Base-by-base conservation (phyloP, 2,888 invertebrate genomes). In the Aplocera efformata region DNA sequence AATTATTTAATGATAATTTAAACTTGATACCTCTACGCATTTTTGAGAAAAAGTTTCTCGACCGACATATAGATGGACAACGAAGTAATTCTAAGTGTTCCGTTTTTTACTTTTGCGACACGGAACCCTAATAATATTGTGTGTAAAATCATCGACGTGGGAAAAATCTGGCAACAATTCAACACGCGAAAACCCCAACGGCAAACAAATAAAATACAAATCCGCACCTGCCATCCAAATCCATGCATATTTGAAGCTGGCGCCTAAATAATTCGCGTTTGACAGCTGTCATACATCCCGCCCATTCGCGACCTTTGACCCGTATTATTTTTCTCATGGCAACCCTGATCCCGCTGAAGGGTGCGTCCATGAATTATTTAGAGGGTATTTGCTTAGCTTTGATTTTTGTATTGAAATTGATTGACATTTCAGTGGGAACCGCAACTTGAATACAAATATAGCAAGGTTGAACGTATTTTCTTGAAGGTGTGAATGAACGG, bases 211-310 rank as follows among this genome's bases (percentile, higher is more conserved):
- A 32, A 29, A 31, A 35, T 31, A 42, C 32, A 32, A 11, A 31
- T 20, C 13, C 13, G 25, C 37, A 31, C 36, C 32, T 23, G 41
- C 23, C 32, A 27, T 9, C 26, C n/a, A n/a, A n/a, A n/a, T n/a
- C 26, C 32, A 21, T 32, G 13, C 30, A 33, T 34, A 40, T 33
- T 40, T 33, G 33, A 40, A 33, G 36, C 35, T 41, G 40, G 9
- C 39, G 47, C 69, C 65, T 73, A 63, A 69, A 74, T 55, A 75
- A 75, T 72, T 62, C 61, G 25, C 61, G 56, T 72, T 72, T 79
- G 80, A 80, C 79, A 80, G 68, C 70, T 79, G 79, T 78, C 80
- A 76, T 61, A 73, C 74, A 58, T 45, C 63, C 52, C 70, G 67
- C 67, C 68, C 62, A 64, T 56, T 50, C 48, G 49, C 51, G 50